Base-by-base conservation (phyloP, 2,113 vertebrate genomes). In the Regulus satrapa region DNA sequence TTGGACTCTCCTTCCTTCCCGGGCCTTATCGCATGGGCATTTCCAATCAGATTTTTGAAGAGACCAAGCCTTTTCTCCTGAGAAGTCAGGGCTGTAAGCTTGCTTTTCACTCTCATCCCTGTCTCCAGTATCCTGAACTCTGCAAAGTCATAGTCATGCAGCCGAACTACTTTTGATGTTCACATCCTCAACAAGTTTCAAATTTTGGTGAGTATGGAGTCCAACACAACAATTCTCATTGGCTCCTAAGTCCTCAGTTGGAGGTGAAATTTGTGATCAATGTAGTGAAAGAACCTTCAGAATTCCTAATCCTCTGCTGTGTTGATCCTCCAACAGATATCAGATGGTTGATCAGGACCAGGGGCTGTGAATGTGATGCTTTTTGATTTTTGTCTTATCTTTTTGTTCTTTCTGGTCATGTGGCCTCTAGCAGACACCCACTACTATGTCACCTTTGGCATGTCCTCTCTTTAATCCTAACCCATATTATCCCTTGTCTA, bases 361-460 rank as follows among this genome's bases (percentile, higher is more conserved):
- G 25, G 28, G 8, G 1, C 25, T 69, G 7, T 1, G 2, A 74
- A 75, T 2, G 1, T 69, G 40, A 36, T 0, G 1, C 29, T 66
- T n/a, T 6, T 24, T 13, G 12, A 21, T 55, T 18, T 49, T 46
- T 90, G 12, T 16, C 18, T 59, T 19, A 69, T 59, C 24, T 5
- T 45, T 40, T 55, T 54, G 11, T 14, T 89, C 61, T 67, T 76
- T 14, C 41, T 67, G 36, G 23, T 41, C 43, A 43, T 21, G 6
- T 2, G 6, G 10, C 20, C n/a, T 62, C 17, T 14, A 78, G 43
- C 10, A 82, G 31, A 41, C 28, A 38, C 4, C 4, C 4, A 12
- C 7, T 73, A 16, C 38, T 4, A 43, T 7, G 7, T 29, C 24
- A 77, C 20, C 25, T 59, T 40, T 64, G 7, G 7, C 20, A 19